A percentile compares a stretch with the other conserved stretches of the same genome.
Evolutionary conservation across 2,888 invertebrate genomes (phyloP).

Genomic region (Drosophila merina): DNA sequence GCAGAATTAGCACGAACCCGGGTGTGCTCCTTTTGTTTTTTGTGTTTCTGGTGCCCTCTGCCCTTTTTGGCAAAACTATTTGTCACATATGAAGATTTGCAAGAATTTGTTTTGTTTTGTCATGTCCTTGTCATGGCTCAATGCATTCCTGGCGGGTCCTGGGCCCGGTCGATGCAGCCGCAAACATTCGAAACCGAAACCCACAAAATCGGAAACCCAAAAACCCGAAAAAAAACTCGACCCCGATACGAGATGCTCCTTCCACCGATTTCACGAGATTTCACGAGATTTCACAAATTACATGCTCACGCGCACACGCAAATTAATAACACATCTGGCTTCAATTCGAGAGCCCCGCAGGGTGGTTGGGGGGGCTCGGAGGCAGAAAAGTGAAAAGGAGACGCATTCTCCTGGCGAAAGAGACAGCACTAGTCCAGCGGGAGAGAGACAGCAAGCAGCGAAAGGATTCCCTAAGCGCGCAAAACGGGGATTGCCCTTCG

Average conservation of each 20-base stretch:
- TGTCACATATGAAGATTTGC: constrained; percentile 55
- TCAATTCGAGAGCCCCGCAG: constrained; percentile 46
- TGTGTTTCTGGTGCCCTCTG: no score
- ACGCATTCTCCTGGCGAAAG: background rate
- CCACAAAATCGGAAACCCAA: constrained; percentile 19
- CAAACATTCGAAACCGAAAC: constrained; percentile 46
- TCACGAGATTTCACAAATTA: constrained; percentile 69
- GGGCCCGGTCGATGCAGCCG: constrained; percentile 52
- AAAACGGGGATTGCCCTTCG: background rate
- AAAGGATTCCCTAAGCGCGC: constrained; percentile 1
- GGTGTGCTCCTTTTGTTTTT: no score
- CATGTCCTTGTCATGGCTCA: constrained; percentile 80
- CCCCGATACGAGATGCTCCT: constrained; percentile 17
- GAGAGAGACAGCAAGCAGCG: background rate
- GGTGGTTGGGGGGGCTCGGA: background rate
- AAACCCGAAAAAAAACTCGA: constrained; percentile 35
- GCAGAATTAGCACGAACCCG: constrained; percentile 74
- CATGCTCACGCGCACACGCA: constrained; percentile 82
- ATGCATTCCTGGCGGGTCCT: constrained; percentile 56
- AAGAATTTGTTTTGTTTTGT: constrained; percentile 76
- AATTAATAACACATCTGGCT: constrained; percentile 83
- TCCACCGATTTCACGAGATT: constrained; percentile 39
- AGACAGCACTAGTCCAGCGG: no score
- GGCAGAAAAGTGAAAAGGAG: background rate
- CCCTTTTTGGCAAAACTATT: constrained; percentile 43